Evolutionary conservation across 2,113 vertebrate genomes (phyloP).

Genomic region (Cochlearius cochlearius): DNA sequence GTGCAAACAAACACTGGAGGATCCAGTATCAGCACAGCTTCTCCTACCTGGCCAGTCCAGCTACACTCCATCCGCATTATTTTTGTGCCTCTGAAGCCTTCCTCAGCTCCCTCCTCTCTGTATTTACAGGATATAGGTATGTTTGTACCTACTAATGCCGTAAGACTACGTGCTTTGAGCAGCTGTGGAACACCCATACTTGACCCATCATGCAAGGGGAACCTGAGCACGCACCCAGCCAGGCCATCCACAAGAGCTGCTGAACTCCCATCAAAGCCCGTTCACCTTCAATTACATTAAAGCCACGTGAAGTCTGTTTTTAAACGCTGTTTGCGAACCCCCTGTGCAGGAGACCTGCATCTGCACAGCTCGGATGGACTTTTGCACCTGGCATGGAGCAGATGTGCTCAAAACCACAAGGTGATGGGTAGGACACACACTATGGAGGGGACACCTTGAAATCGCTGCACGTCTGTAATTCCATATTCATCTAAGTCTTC

Average conservation of each 20-base stretch:
- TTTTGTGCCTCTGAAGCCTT: background rate
- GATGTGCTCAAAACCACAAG: background rate
- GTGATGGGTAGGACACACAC: background rate
- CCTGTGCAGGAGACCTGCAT: background rate
- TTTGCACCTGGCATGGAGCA: background rate
- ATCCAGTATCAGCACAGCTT: background rate
- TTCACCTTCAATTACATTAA: background rate
- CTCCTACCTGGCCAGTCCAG: background rate
- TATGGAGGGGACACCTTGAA: background rate
- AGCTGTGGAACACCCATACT: background rate
- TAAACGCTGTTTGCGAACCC: background rate
- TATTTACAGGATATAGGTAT: background rate
- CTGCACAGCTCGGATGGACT: background rate
- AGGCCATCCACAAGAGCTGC: background rate
- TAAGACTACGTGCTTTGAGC: background rate
- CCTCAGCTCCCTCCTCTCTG: background rate
- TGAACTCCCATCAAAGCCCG: background rate
- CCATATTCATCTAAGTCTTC: fast-evolving
- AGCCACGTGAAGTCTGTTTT: fast-evolving
- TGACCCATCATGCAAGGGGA: background rate
- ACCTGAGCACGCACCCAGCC: background rate
- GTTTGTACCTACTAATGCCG: background rate
- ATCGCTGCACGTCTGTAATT: fast-evolving
- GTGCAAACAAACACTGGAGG: conserved; percentile 47
- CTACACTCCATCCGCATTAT: background rate